Evolutionary conservation across 2,113 vertebrate species (phyloP), one percentile per base, ranked within the genome.

Genomic region (Eulacestoma nigropectus): DNA sequence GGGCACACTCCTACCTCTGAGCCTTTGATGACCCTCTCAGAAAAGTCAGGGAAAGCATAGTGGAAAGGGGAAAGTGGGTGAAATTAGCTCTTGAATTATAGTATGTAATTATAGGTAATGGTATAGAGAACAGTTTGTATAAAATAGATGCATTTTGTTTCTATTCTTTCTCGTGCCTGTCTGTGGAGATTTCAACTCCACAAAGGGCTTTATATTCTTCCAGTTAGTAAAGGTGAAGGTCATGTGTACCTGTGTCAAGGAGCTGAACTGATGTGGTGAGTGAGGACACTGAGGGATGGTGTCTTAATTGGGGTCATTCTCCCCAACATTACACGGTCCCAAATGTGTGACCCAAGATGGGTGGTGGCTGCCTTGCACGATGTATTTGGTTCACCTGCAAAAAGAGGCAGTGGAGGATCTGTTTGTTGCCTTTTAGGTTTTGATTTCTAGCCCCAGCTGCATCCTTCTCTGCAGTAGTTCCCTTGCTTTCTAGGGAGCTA

Each of bases 331-430:
- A 56, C 2, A 6, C 1, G 1, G n/a, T 13, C 29, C 42, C n/a
- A 60, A 55, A 32, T 1, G 0, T 25, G 13, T 0, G 1, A 50
- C 16, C 13, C 26, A 32, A 15, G 18, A 3, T 6, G 9, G 7
- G 8, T 3, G 15, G 14, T n/a, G 57, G 20, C 41, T 60, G 57
- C 49, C 53, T 64, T n/a, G 59, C 59, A 16, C 27, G 11, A 53
- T 19, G 6, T 17, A 30, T 33, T 30, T 49, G 52, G 19, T 27
- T 46, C 22, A 80, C 33, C 20, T 55, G 25, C 52, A n/a, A 72
- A 79, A 52, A 68, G n/a, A 16, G 33, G 33, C 27, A 47, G 46
- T 9, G 6, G 27, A 90, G 8, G 12, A 13, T 27, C 32, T 44
- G 13, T 42, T 30, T 49, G 35, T 41, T 73, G 25, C 37, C 16